Evolutionary conservation across 1,140 invertebrate species (phyloP).

Genomic region (Aculops lycopersici): DNA sequence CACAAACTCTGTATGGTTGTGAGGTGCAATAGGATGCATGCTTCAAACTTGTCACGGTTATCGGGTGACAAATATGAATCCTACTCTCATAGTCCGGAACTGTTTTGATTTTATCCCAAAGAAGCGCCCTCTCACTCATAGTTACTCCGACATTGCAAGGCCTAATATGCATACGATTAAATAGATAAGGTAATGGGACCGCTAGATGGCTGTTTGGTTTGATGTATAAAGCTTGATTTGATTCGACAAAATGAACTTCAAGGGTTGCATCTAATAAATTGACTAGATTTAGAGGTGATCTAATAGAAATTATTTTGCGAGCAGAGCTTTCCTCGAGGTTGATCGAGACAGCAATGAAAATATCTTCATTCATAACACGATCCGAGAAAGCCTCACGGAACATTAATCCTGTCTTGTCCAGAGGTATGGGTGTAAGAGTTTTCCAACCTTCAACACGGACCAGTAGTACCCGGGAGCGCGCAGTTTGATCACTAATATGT

Average conservation of each 20-base stretch:
- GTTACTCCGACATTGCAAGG: slow-evolving; percentile 21
- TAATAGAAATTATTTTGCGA: slow-evolving; percentile 68
- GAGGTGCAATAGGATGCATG: slow-evolving; percentile 6
- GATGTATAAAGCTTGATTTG: slow-evolving; percentile 11
- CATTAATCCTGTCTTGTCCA: slow-evolving; percentile 75
- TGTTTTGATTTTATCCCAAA: slow-evolving; percentile 28
- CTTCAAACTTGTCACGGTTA: slow-evolving; percentile 1
- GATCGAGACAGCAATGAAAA: slow-evolving; percentile 51
- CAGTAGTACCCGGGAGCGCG: too few relatives aligned
- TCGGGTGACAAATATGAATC: slow-evolving; percentile 11
- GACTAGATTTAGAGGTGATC: slow-evolving; percentile 45
- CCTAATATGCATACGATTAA: slow-evolving; percentile 25
- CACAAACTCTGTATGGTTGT: slow-evolving; percentile 30
- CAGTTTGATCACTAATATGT: too few relatives aligned
- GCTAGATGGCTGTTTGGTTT: slow-evolving; percentile 17
- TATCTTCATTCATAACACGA: slow-evolving; percentile 15
- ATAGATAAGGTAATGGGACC: slow-evolving; percentile 27
- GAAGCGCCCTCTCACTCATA: slow-evolving; percentile 26
- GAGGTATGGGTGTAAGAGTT: slow-evolving; percentile 47
- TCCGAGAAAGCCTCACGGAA: slow-evolving; percentile 34
- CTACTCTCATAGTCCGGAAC: slow-evolving; percentile 18
- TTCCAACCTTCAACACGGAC: slow-evolving; percentile 66
- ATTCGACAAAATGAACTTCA: slow-evolving; percentile 29
- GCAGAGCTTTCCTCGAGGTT: slow-evolving; percentile 65
- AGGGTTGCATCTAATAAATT: slow-evolving; percentile 32